A percentile compares a stretch with the other conserved stretches of the same genome.
phyloP scores from a whole-genome alignment of 1,140 invertebrate genomes.

The Pristionchus pacificus region DNA sequence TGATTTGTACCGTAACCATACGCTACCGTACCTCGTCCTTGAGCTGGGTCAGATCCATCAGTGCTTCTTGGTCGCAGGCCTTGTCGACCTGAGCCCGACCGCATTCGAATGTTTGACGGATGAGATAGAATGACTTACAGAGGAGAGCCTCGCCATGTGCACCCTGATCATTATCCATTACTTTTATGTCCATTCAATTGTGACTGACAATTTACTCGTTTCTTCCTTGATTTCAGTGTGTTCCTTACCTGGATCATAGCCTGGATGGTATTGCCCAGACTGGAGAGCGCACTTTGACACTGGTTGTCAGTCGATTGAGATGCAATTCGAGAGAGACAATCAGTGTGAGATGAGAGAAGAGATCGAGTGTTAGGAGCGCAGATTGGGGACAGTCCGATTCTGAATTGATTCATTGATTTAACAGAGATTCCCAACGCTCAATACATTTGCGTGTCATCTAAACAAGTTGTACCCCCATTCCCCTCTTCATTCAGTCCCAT shows the following conservation, averaged over 20 bases:
- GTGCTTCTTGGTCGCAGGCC: constrained; percentile 34
- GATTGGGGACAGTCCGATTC: constrained; percentile 52
- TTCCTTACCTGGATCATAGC: constrained; percentile 36
- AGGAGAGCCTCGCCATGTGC: constrained; percentile 54
- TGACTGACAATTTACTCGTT: neutral
- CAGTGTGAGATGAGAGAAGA: constrained; percentile 34
- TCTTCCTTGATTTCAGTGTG: constrained; percentile 1
- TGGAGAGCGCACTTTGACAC: constrained; percentile 42
- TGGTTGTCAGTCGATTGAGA: constrained; percentile 29
- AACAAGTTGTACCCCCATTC: too few species aligned
- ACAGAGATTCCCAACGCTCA: too few species aligned
- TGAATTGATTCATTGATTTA: constrained; percentile 8
- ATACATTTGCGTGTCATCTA: too few species aligned
- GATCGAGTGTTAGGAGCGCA: constrained; percentile 42
- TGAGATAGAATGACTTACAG: constrained; percentile 52
- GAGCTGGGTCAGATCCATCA: constrained; percentile 37
- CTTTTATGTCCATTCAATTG: constrained; percentile 5
- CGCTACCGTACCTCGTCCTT: constrained; percentile 40
- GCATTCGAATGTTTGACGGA: constrained; percentile 46
- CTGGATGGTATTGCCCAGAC: constrained; percentile 41
- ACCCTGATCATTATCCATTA: constrained; percentile 34
- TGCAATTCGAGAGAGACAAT: constrained; percentile 41
- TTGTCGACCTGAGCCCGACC: constrained; percentile 42
- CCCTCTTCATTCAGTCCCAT: too few species aligned
- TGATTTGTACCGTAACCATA: neutral